These are phyloP conservation scores for Lymantria monacha DNA, from an alignment of 2,888 invertebrate species.

Conservation along the genomic window DNA sequence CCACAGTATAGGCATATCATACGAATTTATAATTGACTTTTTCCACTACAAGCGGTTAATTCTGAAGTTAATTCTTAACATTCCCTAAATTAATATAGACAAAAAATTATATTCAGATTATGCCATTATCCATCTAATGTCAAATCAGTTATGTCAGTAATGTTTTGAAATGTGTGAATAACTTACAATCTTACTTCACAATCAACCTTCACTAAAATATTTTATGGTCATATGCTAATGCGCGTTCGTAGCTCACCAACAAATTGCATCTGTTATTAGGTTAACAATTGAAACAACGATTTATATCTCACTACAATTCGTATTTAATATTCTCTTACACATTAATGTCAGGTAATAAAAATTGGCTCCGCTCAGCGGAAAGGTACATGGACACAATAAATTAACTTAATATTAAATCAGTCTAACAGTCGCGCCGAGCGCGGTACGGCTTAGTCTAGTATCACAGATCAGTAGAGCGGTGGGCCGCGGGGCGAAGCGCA, in stretches of 20 bases:
- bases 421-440: slow-evolving; percentile 79
- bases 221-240: slow-evolving; percentile 21
- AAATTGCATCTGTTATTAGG: slow-evolving; percentile 26
- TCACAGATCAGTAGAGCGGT: slow-evolving; percentile 82
- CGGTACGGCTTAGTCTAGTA: slow-evolving; percentile 76
- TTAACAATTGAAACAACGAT: slow-evolving; percentile 53
- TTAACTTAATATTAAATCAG: slow-evolving; percentile 79
- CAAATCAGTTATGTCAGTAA: no score
- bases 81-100: no score
- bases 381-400: slow-evolving; percentile 80
- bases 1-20: no score
- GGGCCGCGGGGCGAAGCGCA: slow-evolving; percentile 70
- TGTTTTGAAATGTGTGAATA: slow-evolving; percentile 6
- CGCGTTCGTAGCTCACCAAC: slow-evolving; percentile 18
- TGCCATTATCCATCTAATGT: no score
- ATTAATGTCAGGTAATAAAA: slow-evolving; percentile 72
- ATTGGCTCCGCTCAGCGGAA: slow-evolving; percentile 76
- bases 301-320: slow-evolving; percentile 59
- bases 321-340: slow-evolving; percentile 64
- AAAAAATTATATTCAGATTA: no score
- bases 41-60: no score
- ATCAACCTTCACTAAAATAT: slow-evolving; percentile 28
- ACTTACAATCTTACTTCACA: slow-evolving; percentile 7
- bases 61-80: no score
- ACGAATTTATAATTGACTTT: no score